These are phyloP conservation scores for Dasypus novemcinctus DNA, from an alignment of 2,113 vertebrate species.

Conservation along the genomic window DNA sequence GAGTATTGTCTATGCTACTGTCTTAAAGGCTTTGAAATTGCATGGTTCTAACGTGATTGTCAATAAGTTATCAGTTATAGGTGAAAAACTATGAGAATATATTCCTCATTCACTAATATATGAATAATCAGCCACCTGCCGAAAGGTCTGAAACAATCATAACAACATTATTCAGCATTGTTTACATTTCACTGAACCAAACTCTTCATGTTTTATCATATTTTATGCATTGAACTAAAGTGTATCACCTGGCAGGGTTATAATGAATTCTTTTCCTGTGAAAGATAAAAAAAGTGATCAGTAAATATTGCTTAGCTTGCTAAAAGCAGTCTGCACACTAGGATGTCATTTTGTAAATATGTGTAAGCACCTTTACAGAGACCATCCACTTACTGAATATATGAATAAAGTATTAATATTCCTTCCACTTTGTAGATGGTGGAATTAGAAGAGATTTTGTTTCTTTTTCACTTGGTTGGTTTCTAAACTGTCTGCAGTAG, in stretches of 20 bases:
- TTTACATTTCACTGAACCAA: not conserved
- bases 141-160: not conserved
- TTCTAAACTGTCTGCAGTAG: not conserved
- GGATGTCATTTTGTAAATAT: not conserved
- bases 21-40: not conserved
- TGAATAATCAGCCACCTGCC: not conserved
- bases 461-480: not conserved
- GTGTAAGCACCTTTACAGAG: not conserved
- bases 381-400: not conserved
- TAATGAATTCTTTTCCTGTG: not conserved
- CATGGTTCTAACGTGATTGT: not conserved
- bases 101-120: not conserved
- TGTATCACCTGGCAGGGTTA: not conserved
- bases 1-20: not conserved
- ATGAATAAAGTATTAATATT: slow-evolving; percentile 8
- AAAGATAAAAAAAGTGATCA: not conserved
- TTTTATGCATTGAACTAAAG: not conserved
- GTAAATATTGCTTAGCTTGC: not conserved
- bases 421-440: not conserved
- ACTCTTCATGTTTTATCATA: not conserved
- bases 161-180: not conserved
- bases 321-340: not conserved
- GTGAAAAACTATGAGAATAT: no score
- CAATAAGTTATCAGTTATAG: not conserved
- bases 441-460: not conserved